Evolutionary conservation across 2,888 invertebrate genomes (phyloP), one percentile per base, ranked within the genome.

Genomic region (Apodemia zela): DNA sequence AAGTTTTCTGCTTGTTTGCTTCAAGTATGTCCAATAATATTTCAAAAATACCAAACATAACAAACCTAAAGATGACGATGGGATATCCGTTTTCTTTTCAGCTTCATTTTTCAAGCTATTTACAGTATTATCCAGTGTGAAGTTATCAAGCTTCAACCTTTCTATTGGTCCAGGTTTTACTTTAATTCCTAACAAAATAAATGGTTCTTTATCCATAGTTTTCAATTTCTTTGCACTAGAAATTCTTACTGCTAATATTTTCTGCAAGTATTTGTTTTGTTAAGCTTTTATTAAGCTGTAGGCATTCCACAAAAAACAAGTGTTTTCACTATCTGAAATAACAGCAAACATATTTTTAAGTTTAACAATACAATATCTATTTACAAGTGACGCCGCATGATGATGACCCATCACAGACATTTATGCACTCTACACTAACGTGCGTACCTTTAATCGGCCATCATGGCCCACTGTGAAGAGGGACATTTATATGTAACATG

Each of bases 121-220:
- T 0, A 95, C 93, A 74, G 94, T 94, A 42, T 90, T 92, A 60
- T 94, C 93, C 25, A 95, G 82, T 65, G 93, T 89, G 63, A 94
- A 89, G 76, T 94, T 93, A 66, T 93, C 94, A 57, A 95, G 69
- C 71, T 86, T 89, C 66, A 77, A 75, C 0, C 89, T 80, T 68
- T 89, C 87, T 66, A 91, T 85, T 0, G 89, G 89, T 2, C 91
- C 91, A 47, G 90, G 86, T 71, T 88, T 89, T 59, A 90, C 84
- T 79, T 90, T 90, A 29, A 92, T 81, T 2, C 89, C 90, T 67
- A 91, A 77, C 73, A 87, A 87, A 70, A 91, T 76, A 71, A 81
- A 89, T 10, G 80, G 74, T 65, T 76, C 76, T 65, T 69, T 75
- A 49, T 89, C 90, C 82, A 87, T 84, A 66, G 66, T 59, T 21